These are phyloP conservation scores for Petrocephalus sullivani DNA, from an alignment of 2,797 vertebrate species.

Conservation along the genomic window DNA sequence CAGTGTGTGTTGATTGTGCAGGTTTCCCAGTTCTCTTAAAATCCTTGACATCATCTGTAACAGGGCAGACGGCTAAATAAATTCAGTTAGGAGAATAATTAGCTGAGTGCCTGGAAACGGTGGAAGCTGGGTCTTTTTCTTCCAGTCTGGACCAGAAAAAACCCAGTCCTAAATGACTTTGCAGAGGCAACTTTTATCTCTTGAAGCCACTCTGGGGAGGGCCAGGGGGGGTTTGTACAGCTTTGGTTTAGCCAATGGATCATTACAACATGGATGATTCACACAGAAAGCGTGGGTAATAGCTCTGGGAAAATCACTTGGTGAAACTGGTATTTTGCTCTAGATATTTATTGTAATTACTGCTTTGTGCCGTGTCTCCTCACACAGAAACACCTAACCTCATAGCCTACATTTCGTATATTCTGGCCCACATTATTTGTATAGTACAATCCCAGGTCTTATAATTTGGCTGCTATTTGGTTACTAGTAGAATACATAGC, in stretches of 20 bases:
- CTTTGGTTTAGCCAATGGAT: neutral
- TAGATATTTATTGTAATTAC: too few species aligned
- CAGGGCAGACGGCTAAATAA: neutral
- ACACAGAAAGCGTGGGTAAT: neutral
- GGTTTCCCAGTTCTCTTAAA: neutral
- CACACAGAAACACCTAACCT: too few species aligned
- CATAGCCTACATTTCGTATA: too few species aligned
- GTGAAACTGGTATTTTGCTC: neutral
- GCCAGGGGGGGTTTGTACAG: neutral
- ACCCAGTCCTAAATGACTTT: neutral
- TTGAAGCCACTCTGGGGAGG: neutral
- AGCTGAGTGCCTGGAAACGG: neutral
- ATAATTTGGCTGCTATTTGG: too few species aligned
- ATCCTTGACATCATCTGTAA: neutral
- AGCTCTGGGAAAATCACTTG: neutral
- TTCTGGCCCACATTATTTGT: too few species aligned
- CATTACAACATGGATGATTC: neutral
- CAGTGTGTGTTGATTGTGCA: neutral
- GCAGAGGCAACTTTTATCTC: neutral
- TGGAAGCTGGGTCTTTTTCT: neutral
- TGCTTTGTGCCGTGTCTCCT: too few species aligned
- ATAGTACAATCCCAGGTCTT: too few species aligned
- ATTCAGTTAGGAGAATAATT: neutral
- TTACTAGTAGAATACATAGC: too few species aligned
- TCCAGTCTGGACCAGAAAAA: neutral